phyloP scores from a whole-genome alignment of 2,797 vertebrate genomes.

The Alectoris magna region DNA sequence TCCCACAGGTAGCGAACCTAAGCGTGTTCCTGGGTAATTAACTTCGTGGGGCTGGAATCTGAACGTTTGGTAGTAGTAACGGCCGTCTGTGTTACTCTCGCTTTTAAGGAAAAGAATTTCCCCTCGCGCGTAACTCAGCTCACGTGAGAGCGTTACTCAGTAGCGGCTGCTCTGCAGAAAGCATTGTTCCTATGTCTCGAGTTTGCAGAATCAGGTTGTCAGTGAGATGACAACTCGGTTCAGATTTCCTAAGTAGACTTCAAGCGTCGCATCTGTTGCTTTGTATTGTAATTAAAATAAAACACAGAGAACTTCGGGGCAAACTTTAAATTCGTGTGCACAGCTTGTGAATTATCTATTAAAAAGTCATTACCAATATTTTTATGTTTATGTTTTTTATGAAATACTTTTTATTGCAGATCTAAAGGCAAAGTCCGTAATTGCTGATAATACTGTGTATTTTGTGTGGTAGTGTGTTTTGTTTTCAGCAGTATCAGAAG shows the following conservation, averaged over 20 bases:
- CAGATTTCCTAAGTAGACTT: neutral
- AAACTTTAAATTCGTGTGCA: neutral
- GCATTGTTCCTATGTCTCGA: neutral
- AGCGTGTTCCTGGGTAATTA: neutral
- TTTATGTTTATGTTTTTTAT: neutral
- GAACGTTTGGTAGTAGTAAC: accelerated
- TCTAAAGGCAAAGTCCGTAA: neutral
- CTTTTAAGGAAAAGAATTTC: neutral
- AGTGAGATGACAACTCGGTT: neutral
- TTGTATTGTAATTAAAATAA: neutral
- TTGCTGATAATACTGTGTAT: neutral
- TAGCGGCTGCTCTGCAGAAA: neutral
- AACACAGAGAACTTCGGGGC: neutral
- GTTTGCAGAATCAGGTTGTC: neutral
- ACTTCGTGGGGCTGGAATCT: neutral
- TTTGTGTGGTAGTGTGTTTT: neutral
- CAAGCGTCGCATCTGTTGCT: neutral
- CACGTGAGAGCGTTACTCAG: neutral
- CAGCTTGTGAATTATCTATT: neutral
- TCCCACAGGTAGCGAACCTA: neutral
- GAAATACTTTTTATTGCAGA: neutral
- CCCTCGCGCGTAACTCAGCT: accelerated
- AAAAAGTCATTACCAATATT: neutral
- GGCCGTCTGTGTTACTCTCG: neutral
- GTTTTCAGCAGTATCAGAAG: neutral